Conservation (phyloP, 2,113 vertebrate species). For the Osmerus mordax region DNA sequence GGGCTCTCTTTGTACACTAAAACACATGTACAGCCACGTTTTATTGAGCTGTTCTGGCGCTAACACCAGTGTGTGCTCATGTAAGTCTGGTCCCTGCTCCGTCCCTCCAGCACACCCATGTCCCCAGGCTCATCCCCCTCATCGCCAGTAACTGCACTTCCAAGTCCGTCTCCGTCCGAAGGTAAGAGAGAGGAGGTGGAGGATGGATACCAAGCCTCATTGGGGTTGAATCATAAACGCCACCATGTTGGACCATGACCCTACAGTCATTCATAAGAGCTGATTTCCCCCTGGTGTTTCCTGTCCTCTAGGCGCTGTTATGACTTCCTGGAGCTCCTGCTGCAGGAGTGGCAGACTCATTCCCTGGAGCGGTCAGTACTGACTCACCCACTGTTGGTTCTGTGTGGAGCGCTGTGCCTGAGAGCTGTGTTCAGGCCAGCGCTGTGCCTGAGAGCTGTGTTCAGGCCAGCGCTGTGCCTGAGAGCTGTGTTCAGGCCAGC, state of each 20-base stretch:
- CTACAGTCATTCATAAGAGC: not conserved
- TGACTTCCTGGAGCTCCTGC: slow-evolving; percentile 74
- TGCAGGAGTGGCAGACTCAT: slow-evolving; percentile 80
- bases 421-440: no score
- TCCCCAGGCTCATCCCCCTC: slow-evolving; percentile 93
- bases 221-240: not conserved
- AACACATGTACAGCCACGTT: not conserved
- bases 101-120: slow-evolving; percentile 88
- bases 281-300: slow-evolving; percentile 25
- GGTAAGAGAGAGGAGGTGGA: slow-evolving; percentile 65
- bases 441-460: not conserved
- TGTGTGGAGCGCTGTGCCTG: no score
- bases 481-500: not conserved
- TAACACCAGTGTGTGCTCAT: no score
- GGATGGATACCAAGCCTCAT: not conserved
- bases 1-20: not conserved
- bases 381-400: not conserved
- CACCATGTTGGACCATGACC: not conserved
- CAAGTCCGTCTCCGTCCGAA: slow-evolving; percentile 93
- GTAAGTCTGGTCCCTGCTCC: not conserved
- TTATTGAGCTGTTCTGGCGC: not conserved
- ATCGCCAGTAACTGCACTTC: slow-evolving; percentile 97
- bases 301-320: slow-evolving; percentile 69
- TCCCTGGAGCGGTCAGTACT: slow-evolving; percentile 75
- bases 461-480: not conserved